Evolutionary conservation across 2,113 vertebrate species (phyloP).

Genomic region (Leptobrachium ailaonicum): DNA sequence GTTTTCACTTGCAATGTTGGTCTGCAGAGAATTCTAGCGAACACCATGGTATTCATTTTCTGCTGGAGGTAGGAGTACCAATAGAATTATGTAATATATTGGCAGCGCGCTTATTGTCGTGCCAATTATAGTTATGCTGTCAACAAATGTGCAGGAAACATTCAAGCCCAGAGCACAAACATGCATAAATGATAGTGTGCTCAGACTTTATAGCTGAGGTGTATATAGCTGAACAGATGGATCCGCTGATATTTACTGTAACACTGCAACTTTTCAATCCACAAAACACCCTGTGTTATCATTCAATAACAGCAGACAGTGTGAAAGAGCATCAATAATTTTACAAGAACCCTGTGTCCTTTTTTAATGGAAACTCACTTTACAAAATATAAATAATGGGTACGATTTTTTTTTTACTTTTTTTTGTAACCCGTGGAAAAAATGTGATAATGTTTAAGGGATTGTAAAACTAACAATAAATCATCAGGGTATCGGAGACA

Average conservation of each 20-base stretch:
- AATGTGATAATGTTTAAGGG: constrained; percentile 15
- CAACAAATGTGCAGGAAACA: background rate
- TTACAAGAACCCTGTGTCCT: background rate
- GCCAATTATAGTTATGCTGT: background rate
- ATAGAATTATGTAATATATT: no score
- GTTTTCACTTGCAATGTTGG: no score
- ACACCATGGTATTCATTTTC: no score
- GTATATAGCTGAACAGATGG: background rate
- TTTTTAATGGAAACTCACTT: background rate
- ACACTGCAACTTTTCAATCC: background rate
- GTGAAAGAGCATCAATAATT: constrained; percentile 33
- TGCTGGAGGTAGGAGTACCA: no score
- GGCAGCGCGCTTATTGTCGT: no score
- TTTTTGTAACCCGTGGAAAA: constrained; percentile 16
- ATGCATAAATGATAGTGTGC: background rate
- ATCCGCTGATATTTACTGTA: constrained; percentile 15
- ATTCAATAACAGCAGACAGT: constrained; percentile 26
- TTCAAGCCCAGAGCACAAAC: background rate
- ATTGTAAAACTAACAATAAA: constrained; percentile 12
- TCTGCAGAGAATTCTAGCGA: no score
- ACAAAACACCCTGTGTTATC: constrained; percentile 39
- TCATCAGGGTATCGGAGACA: constrained; percentile 19
- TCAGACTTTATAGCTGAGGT: constrained; percentile 18
- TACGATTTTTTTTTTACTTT: constrained; percentile 15
- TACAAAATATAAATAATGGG: constrained; percentile 9